phyloP scores from a whole-genome alignment of 2,797 vertebrate genomes.

The Jordanella pulchra region DNA sequence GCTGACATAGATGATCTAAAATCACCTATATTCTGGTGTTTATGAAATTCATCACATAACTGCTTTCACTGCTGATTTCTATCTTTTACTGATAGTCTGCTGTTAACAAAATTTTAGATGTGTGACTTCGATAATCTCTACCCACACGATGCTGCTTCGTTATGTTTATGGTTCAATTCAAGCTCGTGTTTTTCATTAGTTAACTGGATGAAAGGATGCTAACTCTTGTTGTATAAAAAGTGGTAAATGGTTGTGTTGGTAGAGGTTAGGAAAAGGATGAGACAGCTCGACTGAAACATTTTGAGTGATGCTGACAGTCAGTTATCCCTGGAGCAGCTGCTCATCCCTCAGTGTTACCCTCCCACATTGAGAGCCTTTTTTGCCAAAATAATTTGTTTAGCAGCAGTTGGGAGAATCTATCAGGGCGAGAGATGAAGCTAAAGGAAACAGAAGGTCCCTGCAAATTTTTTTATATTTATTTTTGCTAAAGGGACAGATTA shows the following conservation, averaged over 20 bases:
- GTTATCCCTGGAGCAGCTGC: slow-evolving; percentile 25
- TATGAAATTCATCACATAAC: no score
- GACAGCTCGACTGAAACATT: slow-evolving; percentile 9
- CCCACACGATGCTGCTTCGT: not conserved
- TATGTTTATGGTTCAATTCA: not conserved
- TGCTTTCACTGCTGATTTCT: not conserved
- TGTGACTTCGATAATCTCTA: no score
- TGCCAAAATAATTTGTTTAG: slow-evolving; percentile 15
- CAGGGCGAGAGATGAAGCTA: not conserved
- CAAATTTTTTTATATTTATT: no score
- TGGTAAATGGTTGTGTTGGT: not conserved
- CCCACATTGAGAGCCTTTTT: slow-evolving; percentile 17
- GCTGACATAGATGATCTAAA: not conserved
- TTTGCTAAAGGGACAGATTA: no score
- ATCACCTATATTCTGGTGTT: no score
- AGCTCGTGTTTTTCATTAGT: no score
- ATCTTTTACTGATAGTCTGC: not conserved
- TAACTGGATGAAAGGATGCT: no score
- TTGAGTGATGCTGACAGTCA: slow-evolving; percentile 28
- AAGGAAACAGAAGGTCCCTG: no score
- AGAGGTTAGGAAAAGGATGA: slow-evolving; percentile 17
- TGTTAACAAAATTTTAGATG: not conserved
- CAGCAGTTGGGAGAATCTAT: not conserved
- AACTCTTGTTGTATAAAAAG: not conserved
- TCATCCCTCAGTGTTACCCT: slow-evolving; percentile 18